Conservation (phyloP, 1,140 invertebrate genomes). For the Coptotermes formosanus region DNA sequence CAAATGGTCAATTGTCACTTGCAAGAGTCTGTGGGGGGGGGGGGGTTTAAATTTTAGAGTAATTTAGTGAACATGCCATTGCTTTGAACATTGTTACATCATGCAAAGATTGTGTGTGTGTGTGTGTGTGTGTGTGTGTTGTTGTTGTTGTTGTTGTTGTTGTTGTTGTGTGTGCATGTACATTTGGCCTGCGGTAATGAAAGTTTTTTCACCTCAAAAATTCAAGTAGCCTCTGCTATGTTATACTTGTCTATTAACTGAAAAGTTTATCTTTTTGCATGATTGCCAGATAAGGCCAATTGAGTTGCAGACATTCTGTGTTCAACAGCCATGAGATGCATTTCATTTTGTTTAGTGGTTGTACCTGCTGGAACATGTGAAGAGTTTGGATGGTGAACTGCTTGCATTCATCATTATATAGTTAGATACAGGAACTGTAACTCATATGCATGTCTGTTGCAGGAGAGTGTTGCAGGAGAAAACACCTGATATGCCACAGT, state of each 20-base stretch:
- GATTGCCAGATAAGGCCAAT: neutral
- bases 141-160: no score
- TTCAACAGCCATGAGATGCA: neutral
- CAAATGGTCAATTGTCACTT: neutral
- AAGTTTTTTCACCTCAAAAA: no score
- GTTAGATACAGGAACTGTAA: neutral
- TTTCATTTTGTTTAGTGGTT: neutral
- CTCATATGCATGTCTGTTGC: conserved; percentile 44
- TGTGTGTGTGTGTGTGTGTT: neutral
- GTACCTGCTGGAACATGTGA: neutral
- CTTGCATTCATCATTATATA: neutral
- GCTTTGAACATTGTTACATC: neutral
- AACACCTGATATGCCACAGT: conserved; percentile 63
- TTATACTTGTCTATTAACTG: neutral
- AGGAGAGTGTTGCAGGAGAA: conserved; percentile 65
- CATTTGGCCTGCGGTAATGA: neutral
- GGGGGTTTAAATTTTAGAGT: neutral
- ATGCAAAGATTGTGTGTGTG: neutral
- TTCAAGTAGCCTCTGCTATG: no score
- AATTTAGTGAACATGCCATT: neutral
- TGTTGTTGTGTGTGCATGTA: no score
- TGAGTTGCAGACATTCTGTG: neutral
- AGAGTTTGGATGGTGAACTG: neutral
- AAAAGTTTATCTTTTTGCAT: neutral
- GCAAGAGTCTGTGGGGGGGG: neutral